Conservation (phyloP, 2,113 vertebrate species). For the Rattus norvegicus region DNA sequence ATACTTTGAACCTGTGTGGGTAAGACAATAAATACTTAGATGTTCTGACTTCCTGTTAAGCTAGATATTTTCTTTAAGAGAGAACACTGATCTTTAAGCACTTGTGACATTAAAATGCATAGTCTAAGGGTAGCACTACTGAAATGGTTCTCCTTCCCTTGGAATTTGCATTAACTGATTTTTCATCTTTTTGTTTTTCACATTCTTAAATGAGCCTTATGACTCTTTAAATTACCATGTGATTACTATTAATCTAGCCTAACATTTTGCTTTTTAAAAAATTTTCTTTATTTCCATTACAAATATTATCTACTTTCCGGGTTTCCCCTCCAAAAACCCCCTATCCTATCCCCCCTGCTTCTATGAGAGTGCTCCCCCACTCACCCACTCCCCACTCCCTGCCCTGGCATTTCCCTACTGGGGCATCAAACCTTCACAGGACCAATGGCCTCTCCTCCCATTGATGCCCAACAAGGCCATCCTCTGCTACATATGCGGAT, state of each 20-base stretch:
- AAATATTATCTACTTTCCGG: no score
- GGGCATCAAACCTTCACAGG: no score
- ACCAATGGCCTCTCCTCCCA: no score
- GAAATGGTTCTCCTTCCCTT: neutral
- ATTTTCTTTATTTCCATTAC: no score
- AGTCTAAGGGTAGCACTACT: neutral
- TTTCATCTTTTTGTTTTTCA: neutral
- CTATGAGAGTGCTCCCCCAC: no score
- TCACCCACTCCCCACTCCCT: no score
- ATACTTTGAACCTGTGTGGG: neutral
- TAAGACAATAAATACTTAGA: neutral
- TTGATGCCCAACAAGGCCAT: no score
- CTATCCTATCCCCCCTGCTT: no score
- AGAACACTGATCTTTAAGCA: constrained; percentile 1
- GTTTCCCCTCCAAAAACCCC: no score
- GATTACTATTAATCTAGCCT: constrained; percentile 1
- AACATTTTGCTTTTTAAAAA: neutral
- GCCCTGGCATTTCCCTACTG: no score
- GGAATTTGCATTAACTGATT: neutral
- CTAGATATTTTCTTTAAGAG: neutral
- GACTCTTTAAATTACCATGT: neutral
- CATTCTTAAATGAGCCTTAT: neutral
- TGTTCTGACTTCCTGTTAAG: neutral
- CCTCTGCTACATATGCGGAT: no score
- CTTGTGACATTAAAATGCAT: neutral